Evolutionary conservation across 1,140 invertebrate genomes (phyloP), one percentile per base, ranked within the genome.

Genomic region (Drosophila ironensis): DNA sequence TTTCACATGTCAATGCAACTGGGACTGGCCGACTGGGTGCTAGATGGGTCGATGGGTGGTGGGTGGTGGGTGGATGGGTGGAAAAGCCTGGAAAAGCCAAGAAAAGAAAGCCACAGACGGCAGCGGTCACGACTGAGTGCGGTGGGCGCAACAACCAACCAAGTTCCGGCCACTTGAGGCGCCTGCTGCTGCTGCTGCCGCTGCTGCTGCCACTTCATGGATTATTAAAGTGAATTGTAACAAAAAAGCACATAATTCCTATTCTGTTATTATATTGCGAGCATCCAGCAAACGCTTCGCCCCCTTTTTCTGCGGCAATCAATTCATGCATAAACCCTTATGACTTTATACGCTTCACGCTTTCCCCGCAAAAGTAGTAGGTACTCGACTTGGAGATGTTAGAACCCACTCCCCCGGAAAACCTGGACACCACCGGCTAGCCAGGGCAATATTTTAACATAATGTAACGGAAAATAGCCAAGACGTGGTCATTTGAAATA

Each of bases 261-360:
- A 82, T 82, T 52, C 68, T 75, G 81, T 78, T 82, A 72, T 82
- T 75, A 63, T 54, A 57, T 54, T 24, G 47, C 25, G n/a, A 20
- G 47, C 41, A 56, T 72, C 17, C 20, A 17, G 1, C 14, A 46
- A 2, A 2, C 6, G 35, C 20, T n/a, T n/a, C 8, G 6, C 25
- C 7, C 11, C 2, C 37, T 8, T 9, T 27, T 8, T 27, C 25
- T 30, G 28, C 11, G 28, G n/a, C 78, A 86, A 84, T 86, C 78
- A 84, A 86, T 84, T 86, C 78, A 84, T 74, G 78, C 78, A 84
- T 84, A 86, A 84, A 86, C 78, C 80, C 78, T 86, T 84, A 84
- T 84, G 78, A 74, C 78, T 84, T 78, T 74, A 86, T 84, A 84
- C 70, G 80, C 80, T 84, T 84, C 74, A 86, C 78, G 78, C 80